Evolutionary conservation across 1,140 invertebrate genomes (phyloP).

Genomic region (Trachelipus rathkii): DNA sequence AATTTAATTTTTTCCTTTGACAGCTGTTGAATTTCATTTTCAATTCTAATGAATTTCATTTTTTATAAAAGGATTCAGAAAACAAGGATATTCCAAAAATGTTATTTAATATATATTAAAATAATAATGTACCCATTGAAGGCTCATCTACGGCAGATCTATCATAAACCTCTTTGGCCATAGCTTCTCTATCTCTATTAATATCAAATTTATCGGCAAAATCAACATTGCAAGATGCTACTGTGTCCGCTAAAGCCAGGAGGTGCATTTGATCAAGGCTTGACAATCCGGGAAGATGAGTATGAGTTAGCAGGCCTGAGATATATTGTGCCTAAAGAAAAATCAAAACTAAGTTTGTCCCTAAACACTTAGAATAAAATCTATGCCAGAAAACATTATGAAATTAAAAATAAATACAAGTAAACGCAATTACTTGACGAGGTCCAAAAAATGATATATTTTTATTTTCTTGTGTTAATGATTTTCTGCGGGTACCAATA

Average conservation of each 20-base stretch:
- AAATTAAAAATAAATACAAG: too few species aligned
- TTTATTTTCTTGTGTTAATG: slow-evolving; percentile 44
- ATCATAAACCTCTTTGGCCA: slow-evolving; percentile 58
- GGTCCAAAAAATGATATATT: slow-evolving; percentile 50
- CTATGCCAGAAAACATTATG: too few species aligned
- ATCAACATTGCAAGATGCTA: slow-evolving; percentile 85
- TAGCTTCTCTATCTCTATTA: slow-evolving; percentile 66
- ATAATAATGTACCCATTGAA: slow-evolving; percentile 41
- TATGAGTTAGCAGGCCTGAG: slow-evolving; percentile 87
- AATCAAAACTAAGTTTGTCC: not conserved
- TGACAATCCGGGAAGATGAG: slow-evolving; percentile 91
- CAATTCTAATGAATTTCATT: too few species aligned
- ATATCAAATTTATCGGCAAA: slow-evolving; percentile 77
- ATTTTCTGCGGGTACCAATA: slow-evolving; percentile 23
- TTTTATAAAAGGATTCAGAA: too few species aligned
- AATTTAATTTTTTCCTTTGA: too few species aligned
- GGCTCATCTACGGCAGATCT: slow-evolving; percentile 37
- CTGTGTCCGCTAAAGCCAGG: slow-evolving; percentile 92
- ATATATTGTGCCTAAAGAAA: slow-evolving; percentile 55
- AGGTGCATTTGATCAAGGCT: slow-evolving; percentile 99
- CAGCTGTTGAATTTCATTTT: too few species aligned
- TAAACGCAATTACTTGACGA: slow-evolving; percentile 12
- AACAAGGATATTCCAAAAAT: too few species aligned
- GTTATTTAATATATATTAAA: too few species aligned
- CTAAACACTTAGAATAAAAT: too few species aligned